phyloP scores from a whole-genome alignment of 2,888 invertebrate genomes.

The Lepidocyrtoides sp. region DNA sequence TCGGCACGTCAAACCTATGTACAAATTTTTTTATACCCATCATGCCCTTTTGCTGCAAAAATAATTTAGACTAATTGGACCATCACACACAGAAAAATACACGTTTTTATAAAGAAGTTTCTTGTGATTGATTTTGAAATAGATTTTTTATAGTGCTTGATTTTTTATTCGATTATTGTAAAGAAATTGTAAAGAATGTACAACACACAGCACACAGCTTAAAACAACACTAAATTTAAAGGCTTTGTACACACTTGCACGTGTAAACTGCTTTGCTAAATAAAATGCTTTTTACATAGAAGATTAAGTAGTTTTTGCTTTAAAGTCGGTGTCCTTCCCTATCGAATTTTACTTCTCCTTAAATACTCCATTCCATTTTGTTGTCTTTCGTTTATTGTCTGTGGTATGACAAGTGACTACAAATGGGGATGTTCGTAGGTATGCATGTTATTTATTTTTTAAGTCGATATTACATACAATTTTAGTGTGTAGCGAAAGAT shows the following conservation, averaged over 20 bases:
- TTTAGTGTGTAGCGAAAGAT: too few species aligned
- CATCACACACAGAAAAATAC: slow-evolving; percentile 6
- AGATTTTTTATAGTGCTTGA: slow-evolving; percentile 30
- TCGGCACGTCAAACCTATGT: slow-evolving; percentile 59
- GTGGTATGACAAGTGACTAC: not conserved
- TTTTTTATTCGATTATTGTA: not conserved
- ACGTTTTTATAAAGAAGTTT: slow-evolving; percentile 36
- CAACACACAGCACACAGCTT: too few species aligned
- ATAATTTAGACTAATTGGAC: slow-evolving; percentile 34
- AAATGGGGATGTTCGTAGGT: not conserved
- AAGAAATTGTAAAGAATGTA: too few species aligned
- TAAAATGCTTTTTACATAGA: too few species aligned
- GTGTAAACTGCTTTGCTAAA: too few species aligned
- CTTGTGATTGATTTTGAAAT: slow-evolving; percentile 37
- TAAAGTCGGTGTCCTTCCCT: too few species aligned
- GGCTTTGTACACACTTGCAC: too few species aligned
- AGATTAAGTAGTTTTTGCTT: too few species aligned
- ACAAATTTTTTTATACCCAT: slow-evolving; percentile 33
- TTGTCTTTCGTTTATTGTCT: not conserved
- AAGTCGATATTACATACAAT: not conserved
- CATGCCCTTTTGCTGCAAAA: not conserved
- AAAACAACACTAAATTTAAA: too few species aligned
- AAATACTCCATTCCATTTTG: not conserved
- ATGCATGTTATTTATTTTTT: not conserved
- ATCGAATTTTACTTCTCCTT: not conserved